Conservation (phyloP, 2,113 vertebrate genomes). For the Myrmecobius fasciatus region DNA sequence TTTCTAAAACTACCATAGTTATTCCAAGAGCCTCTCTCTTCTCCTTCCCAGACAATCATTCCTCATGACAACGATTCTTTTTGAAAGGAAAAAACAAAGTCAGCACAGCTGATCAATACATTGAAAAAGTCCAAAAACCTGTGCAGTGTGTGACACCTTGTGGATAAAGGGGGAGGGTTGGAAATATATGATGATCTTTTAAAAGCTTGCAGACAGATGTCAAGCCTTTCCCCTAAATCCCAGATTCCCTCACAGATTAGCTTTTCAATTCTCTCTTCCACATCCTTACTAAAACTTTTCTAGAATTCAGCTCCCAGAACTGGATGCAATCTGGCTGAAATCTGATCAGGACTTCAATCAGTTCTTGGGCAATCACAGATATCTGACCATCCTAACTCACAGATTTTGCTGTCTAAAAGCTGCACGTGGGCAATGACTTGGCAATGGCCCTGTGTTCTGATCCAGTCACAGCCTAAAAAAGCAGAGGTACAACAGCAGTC, state of each 20-base stretch:
- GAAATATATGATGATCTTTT: background rate
- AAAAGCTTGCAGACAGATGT: background rate
- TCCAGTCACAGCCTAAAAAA: background rate
- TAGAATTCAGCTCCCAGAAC: background rate
- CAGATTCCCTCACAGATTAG: background rate
- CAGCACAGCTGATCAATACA: background rate
- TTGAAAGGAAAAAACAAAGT: background rate
- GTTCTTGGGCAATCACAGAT: background rate
- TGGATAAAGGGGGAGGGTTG: background rate
- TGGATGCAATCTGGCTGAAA: background rate
- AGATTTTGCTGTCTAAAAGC: background rate
- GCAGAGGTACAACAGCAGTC: background rate
- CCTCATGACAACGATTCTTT: background rate
- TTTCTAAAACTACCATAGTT: background rate
- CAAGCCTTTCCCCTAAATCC: background rate
- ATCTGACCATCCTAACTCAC: background rate
- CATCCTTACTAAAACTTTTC: background rate
- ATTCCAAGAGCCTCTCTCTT: background rate
- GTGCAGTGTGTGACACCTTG: background rate
- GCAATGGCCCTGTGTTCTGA: background rate
- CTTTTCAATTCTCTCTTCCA: background rate
- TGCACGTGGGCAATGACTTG: too few relatives aligned
- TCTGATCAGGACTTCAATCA: background rate
- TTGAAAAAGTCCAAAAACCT: background rate
- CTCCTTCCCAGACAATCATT: background rate